phyloP scores from a whole-genome alignment of 2,797 vertebrate genomes.

The Philypnodon macrostomus region DNA sequence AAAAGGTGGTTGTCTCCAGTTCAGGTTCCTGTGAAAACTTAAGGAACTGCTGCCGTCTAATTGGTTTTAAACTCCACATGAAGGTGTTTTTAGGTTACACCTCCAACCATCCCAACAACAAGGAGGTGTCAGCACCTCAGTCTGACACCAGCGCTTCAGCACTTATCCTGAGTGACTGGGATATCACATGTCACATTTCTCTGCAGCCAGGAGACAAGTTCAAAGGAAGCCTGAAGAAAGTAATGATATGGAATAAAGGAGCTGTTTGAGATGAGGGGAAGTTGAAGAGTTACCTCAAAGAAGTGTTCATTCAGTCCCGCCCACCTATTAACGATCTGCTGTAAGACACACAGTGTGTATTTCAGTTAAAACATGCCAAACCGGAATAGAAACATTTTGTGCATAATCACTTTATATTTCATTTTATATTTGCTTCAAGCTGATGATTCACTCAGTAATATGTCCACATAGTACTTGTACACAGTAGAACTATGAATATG shows the following conservation, averaged over 20 bases:
- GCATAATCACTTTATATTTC: no score
- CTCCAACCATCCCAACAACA: constrained; percentile 43
- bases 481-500: no score
- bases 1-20: constrained; percentile 3
- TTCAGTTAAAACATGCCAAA: constrained; percentile 52
- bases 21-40: constrained; percentile 18
- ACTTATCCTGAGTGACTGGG: constrained; percentile 34
- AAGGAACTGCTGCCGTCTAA: constrained; percentile 44
- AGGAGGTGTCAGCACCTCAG: constrained; percentile 40
- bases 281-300: constrained; percentile 65
- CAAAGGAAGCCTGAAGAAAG: constrained; percentile 56
- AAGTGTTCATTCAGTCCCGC: constrained; percentile 34
- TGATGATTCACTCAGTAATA: no score
- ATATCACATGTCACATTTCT: constrained; percentile 65
- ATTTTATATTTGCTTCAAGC: no score
- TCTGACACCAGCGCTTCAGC: constrained; percentile 43
- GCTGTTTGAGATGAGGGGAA: constrained; percentile 44
- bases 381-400: constrained; percentile 42
- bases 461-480: no score
- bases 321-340: constrained; percentile 62
- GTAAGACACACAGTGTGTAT: constrained; percentile 56
- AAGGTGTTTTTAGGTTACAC: constrained; percentile 68
- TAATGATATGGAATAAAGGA: constrained; percentile 57
- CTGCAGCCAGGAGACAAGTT: constrained; percentile 48
- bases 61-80: constrained; percentile 41